phyloP scores from a whole-genome alignment of 2,888 invertebrate species.

The Drosophila rubida region DNA sequence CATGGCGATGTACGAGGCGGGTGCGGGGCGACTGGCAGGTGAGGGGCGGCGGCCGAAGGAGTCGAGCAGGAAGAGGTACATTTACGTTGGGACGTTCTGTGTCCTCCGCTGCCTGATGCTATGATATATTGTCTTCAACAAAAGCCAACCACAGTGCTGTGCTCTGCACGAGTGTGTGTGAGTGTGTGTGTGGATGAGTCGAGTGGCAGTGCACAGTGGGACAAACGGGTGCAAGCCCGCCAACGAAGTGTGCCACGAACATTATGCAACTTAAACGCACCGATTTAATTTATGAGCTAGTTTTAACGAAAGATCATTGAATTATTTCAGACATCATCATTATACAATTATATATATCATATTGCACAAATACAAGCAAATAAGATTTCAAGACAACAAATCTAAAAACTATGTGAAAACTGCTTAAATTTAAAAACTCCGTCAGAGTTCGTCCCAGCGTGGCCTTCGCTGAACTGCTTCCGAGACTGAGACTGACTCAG shows the following conservation, averaged over 20 bases:
- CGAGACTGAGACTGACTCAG: constrained; percentile 1
- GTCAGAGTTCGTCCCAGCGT: constrained; percentile 38
- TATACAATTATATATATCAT: no score
- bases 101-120: constrained; percentile 65
- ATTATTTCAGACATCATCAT: no score
- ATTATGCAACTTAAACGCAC: background rate
- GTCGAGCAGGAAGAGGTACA: constrained; percentile 25
- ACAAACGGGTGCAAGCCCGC: background rate
- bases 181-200: constrained; percentile 27
- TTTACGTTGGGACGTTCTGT: constrained; percentile 45
- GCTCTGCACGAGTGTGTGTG: constrained; percentile 11
- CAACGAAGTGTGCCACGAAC: background rate
- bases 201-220: constrained; percentile 51
- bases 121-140: constrained; percentile 81
- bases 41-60: background rate
- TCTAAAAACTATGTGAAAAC: no score
- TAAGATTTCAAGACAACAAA: no score
- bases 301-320: no score
- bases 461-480: constrained; percentile 11
- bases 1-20: constrained; percentile 4
- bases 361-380: no score
- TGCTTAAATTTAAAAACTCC: no score
- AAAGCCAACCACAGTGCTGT: constrained; percentile 70
- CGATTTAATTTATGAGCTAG: background rate
- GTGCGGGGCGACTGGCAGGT: background rate